Evolutionary conservation across 2,888 invertebrate genomes (phyloP).

Genomic region (Acleris sparsana): DNA sequence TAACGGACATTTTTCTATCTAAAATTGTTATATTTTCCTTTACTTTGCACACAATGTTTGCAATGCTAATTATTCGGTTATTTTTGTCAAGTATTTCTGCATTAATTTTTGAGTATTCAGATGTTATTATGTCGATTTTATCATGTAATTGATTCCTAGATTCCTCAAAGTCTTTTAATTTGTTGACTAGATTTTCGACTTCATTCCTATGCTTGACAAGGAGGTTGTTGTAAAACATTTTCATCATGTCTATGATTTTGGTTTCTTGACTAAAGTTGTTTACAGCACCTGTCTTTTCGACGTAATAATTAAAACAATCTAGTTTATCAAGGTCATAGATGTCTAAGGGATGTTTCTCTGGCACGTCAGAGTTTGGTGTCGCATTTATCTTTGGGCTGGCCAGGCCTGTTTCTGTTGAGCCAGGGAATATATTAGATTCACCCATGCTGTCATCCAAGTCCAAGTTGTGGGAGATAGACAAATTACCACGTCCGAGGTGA

Average conservation of each 20-base stretch:
- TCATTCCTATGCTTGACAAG: constrained; percentile 62
- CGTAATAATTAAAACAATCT: constrained; percentile 65
- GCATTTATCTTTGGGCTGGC: constrained; percentile 46
- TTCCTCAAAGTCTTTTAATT: constrained; percentile 63
- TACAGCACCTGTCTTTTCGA: constrained; percentile 58
- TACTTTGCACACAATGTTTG: constrained; percentile 50
- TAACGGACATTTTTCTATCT: constrained; percentile 42
- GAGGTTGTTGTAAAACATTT: constrained; percentile 62
- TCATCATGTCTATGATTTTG: constrained; percentile 70
- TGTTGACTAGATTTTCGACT: constrained; percentile 68
- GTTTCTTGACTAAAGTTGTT: constrained; percentile 51
- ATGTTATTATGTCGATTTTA: constrained; percentile 48
- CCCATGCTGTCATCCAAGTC: constrained; percentile 68
- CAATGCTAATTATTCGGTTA: constrained; percentile 46
- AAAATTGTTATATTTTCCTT: constrained; percentile 51
- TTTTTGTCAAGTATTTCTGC: constrained; percentile 55
- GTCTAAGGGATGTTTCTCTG: constrained; percentile 55
- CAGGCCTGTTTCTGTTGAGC: constrained; percentile 47
- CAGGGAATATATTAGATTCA: constrained; percentile 52
- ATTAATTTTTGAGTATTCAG: constrained; percentile 49
- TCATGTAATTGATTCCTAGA: constrained; percentile 51
- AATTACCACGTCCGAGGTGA: constrained; percentile 65
- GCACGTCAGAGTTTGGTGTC: constrained; percentile 52
- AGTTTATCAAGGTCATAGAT: constrained; percentile 61
- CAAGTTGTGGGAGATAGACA: constrained; percentile 58